Conservation (phyloP, 2,888 invertebrate species). For the Tridacna crocea region DNA sequence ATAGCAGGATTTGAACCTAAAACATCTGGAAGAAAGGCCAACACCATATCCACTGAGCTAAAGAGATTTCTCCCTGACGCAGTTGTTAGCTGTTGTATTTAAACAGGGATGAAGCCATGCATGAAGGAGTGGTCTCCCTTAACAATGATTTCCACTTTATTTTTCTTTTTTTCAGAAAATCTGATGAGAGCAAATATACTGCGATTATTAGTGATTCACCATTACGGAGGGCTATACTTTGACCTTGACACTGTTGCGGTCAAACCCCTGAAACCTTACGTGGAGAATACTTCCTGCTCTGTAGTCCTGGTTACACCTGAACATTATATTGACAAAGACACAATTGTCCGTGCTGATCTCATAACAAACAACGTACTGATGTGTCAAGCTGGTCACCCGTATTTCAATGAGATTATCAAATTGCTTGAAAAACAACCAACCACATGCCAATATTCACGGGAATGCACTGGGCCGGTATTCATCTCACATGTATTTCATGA, state of each 20-base stretch:
- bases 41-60: too few species aligned
- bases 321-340: conserved; percentile 8
- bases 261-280: conserved; percentile 8
- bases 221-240: conserved; percentile 13
- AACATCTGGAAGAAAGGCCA: too few species aligned
- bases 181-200: background rate
- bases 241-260: conserved; percentile 18
- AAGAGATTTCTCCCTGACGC: too few species aligned
- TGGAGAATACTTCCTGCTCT: background rate
- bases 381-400: conserved; percentile 9
- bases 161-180: background rate
- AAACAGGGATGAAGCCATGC: too few species aligned
- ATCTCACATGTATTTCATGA: conserved; percentile 3
- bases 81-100: too few species aligned
- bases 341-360: background rate
- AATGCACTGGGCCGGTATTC: conserved; percentile 4
- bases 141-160: background rate
- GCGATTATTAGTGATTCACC: conserved; percentile 1
- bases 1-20: too few species aligned
- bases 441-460: background rate
- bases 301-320: conserved; percentile 6
- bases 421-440: background rate
- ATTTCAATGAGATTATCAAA: conserved; percentile 3
- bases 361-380: conserved; percentile 9
- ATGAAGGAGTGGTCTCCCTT: too few species aligned